These are phyloP conservation scores for Gracilinanus agilis DNA, from an alignment of 2,113 vertebrate species.

Conservation along the genomic window DNA sequence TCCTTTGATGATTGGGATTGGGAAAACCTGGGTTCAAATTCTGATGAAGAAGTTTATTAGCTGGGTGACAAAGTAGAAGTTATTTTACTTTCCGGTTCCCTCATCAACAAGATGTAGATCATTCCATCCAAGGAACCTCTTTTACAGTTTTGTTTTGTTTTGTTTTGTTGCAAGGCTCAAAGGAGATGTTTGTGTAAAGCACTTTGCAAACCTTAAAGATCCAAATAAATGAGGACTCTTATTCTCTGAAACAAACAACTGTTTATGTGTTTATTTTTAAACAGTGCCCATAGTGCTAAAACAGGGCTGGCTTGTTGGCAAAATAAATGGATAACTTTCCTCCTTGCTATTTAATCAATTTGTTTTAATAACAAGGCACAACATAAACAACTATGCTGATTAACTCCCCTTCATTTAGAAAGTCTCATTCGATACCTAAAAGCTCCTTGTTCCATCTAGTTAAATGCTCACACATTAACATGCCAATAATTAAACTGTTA, in stretches of 20 bases:
- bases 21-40: background rate
- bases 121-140: background rate
- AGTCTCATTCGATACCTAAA: slow-evolving; percentile 80
- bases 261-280: background rate
- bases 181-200: background rate
- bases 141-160: too few relatives aligned
- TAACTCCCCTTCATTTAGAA: slow-evolving; percentile 83
- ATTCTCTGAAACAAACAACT: background rate
- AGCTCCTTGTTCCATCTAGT: slow-evolving; percentile 85
- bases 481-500: slow-evolving; percentile 91
- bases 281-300: background rate
- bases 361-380: slow-evolving; percentile 79
- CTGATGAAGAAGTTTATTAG: background rate
- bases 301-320: slow-evolving; percentile 65
- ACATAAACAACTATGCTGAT: slow-evolving; percentile 81
- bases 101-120: background rate
- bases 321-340: slow-evolving; percentile 68
- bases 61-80: background rate
- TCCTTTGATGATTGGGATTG: background rate
- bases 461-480: slow-evolving; percentile 88
- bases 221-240: background rate
- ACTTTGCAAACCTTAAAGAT: background rate
- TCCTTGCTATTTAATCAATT: slow-evolving; percentile 79
- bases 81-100: background rate
- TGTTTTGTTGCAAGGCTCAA: background rate